Evolutionary conservation across 2,888 invertebrate genomes (phyloP).

Genomic region (Globia sparganii): DNA sequence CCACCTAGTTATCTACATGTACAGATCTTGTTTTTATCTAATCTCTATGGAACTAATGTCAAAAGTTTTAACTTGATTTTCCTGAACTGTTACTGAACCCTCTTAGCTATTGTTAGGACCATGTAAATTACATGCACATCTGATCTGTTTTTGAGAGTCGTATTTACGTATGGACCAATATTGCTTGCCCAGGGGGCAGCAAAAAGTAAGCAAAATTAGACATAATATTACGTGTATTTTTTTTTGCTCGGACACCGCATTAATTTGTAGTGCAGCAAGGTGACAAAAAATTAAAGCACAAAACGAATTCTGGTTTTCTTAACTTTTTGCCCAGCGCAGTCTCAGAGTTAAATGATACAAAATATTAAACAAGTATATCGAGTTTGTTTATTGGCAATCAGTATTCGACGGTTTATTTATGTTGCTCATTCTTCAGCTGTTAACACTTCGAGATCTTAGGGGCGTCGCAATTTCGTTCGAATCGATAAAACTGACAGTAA

Average conservation of each 20-base stretch:
- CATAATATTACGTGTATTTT: neutral
- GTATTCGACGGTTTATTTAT: slow-evolving; percentile 81
- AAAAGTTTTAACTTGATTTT: no score
- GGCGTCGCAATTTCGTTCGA: slow-evolving; percentile 58
- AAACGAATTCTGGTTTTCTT: slow-evolving; percentile 45
- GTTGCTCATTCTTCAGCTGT: slow-evolving; percentile 77
- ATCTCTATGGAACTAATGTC: neutral
- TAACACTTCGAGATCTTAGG: slow-evolving; percentile 68
- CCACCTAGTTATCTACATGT: no score
- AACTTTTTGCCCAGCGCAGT: slow-evolving; percentile 33
- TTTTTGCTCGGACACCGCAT: neutral
- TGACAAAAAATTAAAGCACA: slow-evolving; percentile 39
- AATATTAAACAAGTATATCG: slow-evolving; percentile 76
- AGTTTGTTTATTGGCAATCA: slow-evolving; percentile 87
- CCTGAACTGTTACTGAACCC: neutral
- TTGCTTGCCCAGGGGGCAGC: neutral
- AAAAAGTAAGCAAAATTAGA: neutral
- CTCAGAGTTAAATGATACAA: slow-evolving; percentile 75
- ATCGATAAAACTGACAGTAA: slow-evolving; percentile 69
- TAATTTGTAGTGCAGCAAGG: neutral
- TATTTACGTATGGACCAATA: neutral
- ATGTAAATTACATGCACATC: neutral
- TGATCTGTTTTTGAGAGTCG: neutral
- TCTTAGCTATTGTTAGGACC: neutral
- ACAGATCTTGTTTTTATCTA: neutral